Base-by-base conservation (phyloP, 2,888 invertebrate genomes). In the Choreutis nemorana region DNA sequence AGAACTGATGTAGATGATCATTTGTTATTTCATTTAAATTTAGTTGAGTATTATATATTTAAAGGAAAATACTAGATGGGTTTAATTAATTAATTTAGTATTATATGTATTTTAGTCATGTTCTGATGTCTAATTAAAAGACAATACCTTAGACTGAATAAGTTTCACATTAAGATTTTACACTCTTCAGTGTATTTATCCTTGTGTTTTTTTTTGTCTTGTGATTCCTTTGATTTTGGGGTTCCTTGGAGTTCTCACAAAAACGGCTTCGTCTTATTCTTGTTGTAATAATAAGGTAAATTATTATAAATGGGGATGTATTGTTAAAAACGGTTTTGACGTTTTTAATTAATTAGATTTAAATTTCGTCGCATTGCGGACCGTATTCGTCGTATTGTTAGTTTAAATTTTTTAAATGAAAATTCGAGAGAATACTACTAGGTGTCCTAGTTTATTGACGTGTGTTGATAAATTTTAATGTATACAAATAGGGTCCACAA, bases 81-180 rank as follows among this genome's bases (percentile, higher is more conserved):
- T 30, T 30, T 35, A 24, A 48, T 50, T 61, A 62, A 57, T 55
- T 29, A 29, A 30, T 20, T 34, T 34, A 34, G 30, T 32, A 28
- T 36, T n/a, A n/a, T n/a, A n/a, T n/a, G n/a, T n/a, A 37, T 32
- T 61, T 59, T 66, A 63, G 62, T 68, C 59, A 64, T 49, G 54
- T 55, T 63, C 64, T 50, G 46, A 59, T 67, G 70, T 72, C 70
- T 65, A 47, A 61, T 49, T n/a, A 47, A 70, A 71, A 75, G 73
- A 72, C 73, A 68, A 70, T 71, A 66, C 62, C 48, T 73, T n/a
- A 72, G 71, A 75, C 73, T 75, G 72, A 72, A 67, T 65, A 68
- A 67, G 68, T 68, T 70, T n/a, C 54, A 55, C 53, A 60, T 53
- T 49, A 61, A 61, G 53, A 45, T 55, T 48, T 55, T 53, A 49